phyloP scores from a whole-genome alignment of 2,888 invertebrate genomes.

The Himalopsyche japonica region DNA sequence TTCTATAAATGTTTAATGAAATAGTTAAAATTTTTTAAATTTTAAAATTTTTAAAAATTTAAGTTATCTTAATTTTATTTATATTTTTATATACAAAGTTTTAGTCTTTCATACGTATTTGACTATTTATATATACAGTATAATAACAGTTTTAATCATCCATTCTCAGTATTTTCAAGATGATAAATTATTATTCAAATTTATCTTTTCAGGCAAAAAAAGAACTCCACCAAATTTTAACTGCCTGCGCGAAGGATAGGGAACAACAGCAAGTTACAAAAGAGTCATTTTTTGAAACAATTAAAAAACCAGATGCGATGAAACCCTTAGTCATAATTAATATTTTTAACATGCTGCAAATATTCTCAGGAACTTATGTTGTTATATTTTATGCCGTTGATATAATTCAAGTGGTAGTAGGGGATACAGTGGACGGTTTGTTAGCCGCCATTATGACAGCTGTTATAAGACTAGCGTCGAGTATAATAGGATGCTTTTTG shows the following conservation, averaged over 20 bases:
- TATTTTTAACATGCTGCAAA: constrained; percentile 72
- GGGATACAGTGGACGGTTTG: constrained; percentile 57
- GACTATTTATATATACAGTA: too few relatives aligned
- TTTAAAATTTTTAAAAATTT: too few relatives aligned
- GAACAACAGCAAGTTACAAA: constrained; percentile 48
- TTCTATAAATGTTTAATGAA: too few relatives aligned
- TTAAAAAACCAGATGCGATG: constrained; percentile 63
- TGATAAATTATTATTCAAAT: too few relatives aligned
- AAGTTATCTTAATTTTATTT: too few relatives aligned
- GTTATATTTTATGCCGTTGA: constrained; percentile 80
- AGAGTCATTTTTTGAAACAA: constrained; percentile 58
- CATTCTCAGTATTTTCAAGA: too few relatives aligned
- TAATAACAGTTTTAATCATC: too few relatives aligned
- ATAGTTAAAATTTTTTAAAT: too few relatives aligned
- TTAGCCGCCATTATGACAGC: constrained; percentile 73
- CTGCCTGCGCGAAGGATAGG: constrained; percentile 64
- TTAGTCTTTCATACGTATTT: too few relatives aligned
- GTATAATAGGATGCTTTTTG: constrained; percentile 67
- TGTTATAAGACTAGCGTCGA: constrained; percentile 65
- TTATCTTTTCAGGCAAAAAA: constrained; percentile 57
- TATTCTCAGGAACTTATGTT: constrained; percentile 75
- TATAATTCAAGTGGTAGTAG: constrained; percentile 64
- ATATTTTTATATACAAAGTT: too few relatives aligned
- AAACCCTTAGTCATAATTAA: constrained; percentile 76
- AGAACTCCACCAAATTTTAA: constrained; percentile 66